Percentiles rank a stretch among this genome's conserved stretches.
Evolutionary conservation across 2,113 vertebrate genomes (phyloP).

Genomic region (Rhabdomys dilectus): DNA sequence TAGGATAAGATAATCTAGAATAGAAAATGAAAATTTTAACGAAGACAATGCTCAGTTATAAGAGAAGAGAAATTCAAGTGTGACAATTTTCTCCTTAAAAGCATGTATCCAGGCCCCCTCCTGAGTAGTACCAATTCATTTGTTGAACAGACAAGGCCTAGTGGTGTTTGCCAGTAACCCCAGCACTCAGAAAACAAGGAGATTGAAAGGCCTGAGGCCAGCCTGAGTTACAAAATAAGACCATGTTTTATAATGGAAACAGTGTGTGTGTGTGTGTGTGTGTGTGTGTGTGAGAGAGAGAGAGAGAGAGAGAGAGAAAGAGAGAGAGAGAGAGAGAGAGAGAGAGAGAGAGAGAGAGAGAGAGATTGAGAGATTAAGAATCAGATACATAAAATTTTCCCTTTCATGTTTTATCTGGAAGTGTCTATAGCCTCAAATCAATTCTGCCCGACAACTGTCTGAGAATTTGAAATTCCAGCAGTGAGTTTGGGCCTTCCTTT

Average conservation of each 20-base stretch:
- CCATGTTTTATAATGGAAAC: neutral
- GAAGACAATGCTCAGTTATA: neutral
- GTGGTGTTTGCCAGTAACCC: neutral
- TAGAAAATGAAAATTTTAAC: neutral
- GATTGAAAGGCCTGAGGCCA: neutral
- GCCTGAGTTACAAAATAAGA: neutral
- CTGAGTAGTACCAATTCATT: neutral
- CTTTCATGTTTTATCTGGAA: neutral
- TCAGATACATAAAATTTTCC: neutral
- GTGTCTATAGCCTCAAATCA: neutral
- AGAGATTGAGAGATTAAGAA: neutral
- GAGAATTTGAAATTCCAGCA: neutral
- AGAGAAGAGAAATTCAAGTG: neutral
- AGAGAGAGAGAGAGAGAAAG: neutral
- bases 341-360: neutral
- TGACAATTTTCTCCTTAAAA: neutral
- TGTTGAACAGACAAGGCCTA: neutral
- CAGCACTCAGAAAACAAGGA: neutral
- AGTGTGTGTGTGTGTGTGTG: too few relatives aligned
- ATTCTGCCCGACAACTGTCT: neutral
- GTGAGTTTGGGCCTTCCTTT: neutral
- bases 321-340: neutral
- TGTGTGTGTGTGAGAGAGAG: too few relatives aligned
- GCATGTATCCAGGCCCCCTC: neutral
- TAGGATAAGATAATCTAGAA: neutral